A percentile compares a stretch with the other conserved stretches of the same genome.
Evolutionary conservation across 2,888 invertebrate species (phyloP).

Genomic region (Gisinianus flammeolus): DNA sequence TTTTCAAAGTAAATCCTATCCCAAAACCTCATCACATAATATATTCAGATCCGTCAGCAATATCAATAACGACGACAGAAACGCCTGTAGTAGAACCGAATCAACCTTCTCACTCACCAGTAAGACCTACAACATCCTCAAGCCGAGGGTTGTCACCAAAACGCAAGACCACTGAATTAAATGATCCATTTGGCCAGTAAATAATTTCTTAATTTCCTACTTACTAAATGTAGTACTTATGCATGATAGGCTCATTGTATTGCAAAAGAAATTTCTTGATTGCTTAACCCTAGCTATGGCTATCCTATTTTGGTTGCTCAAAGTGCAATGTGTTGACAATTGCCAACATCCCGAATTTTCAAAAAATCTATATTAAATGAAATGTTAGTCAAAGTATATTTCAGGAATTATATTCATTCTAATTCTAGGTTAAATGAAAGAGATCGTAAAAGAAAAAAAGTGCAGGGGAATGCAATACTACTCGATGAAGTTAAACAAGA

Average conservation of each 20-base stretch:
- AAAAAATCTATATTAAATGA: neutral
- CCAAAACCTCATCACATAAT: neutral
- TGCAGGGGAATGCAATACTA: neutral
- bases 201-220: neutral
- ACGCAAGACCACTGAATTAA: neutral
- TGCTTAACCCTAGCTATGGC: no score
- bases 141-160: neutral
- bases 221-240: no score
- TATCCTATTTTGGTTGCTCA: no score
- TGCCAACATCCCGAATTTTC: neutral
- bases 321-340: neutral
- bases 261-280: no score
- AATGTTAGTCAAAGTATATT: neutral
- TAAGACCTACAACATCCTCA: neutral
- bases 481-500: neutral
- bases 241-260: no score
- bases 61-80: no score
- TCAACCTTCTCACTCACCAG: no score
- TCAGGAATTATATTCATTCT: neutral
- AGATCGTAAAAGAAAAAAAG: conserved; percentile 12
- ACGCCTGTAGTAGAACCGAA: neutral
- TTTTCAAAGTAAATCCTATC: conserved; percentile 30
- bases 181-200: neutral
- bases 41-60: neutral
- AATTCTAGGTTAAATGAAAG: neutral